These are phyloP conservation scores for Thaumatotibia leucotreta DNA, from an alignment of 1,140 invertebrate species.

Conservation along the genomic window DNA sequence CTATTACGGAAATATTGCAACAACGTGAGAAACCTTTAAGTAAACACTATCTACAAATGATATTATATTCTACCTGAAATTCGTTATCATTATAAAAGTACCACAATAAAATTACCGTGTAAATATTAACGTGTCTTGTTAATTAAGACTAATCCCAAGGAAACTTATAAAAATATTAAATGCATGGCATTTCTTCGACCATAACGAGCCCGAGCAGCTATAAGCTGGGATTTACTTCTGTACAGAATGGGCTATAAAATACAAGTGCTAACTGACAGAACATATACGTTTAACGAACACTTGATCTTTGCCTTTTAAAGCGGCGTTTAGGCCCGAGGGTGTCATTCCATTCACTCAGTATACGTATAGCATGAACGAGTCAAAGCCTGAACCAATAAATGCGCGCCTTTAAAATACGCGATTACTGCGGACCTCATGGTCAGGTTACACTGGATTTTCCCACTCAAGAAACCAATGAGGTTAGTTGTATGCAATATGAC, in stretches of 20 bases:
- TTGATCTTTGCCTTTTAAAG: slow-evolving; percentile 11
- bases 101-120: too few species aligned
- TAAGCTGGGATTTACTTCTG: not conserved
- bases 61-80: too few species aligned
- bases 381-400: not conserved
- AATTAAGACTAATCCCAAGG: not conserved
- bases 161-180: not conserved
- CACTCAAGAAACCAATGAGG: too few species aligned
- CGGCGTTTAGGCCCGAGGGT: not conserved
- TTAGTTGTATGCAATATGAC: too few species aligned
- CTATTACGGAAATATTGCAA: too few species aligned
- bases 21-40: too few species aligned
- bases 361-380: not conserved
- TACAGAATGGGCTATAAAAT: not conserved
- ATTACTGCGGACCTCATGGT: slow-evolving; percentile 18
- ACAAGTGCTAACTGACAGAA: not conserved
- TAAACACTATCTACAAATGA: too few species aligned
- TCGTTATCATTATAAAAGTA: too few species aligned
- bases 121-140: not conserved
- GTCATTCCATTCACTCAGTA: not conserved
- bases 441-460: not conserved
- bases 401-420: not conserved
- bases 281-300: slow-evolving; percentile 7
- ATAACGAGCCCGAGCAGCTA: not conserved
- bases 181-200: not conserved